phyloP scores from a whole-genome alignment of 2,888 invertebrate species.

The Pterostichus niger region DNA sequence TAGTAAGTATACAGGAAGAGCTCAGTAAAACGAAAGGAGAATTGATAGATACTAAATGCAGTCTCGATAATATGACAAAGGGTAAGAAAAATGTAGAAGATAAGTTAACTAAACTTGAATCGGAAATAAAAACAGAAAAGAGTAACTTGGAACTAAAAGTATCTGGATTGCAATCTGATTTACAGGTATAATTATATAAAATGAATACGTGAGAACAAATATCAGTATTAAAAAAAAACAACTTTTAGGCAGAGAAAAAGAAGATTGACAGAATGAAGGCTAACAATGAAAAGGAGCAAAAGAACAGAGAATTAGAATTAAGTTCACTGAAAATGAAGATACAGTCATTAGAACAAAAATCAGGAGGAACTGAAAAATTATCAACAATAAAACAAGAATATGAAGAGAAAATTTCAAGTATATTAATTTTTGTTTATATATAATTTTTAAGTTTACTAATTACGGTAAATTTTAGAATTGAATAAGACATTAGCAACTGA shows the following conservation, averaged over 20 bases:
- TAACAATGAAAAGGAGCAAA: slow-evolving; percentile 87
- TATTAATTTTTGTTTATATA: slow-evolving; percentile 73
- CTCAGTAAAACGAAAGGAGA: slow-evolving; percentile 75
- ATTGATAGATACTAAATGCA: slow-evolving; percentile 69
- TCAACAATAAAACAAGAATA: slow-evolving; percentile 84
- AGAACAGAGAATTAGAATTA: slow-evolving; percentile 88
- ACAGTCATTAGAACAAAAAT: slow-evolving; percentile 81
- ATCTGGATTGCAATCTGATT: slow-evolving; percentile 81
- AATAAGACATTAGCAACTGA: slow-evolving; percentile 84
- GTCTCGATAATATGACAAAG: slow-evolving; percentile 72
- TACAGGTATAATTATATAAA: slow-evolving; percentile 73
- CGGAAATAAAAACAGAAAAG: slow-evolving; percentile 81
- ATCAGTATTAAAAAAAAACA: slow-evolving; percentile 64
- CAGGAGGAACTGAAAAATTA: slow-evolving; percentile 83
- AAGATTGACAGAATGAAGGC: slow-evolving; percentile 83
- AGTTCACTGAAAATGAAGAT: slow-evolving; percentile 88
- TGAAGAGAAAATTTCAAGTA: slow-evolving; percentile 85
- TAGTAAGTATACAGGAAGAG: slow-evolving; percentile 68
- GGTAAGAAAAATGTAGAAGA: slow-evolving; percentile 74
- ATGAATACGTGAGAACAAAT: slow-evolving; percentile 55
- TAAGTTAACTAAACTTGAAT: slow-evolving; percentile 82
- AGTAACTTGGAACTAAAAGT: slow-evolving; percentile 83
- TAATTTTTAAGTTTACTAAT: no score
- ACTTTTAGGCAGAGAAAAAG: slow-evolving; percentile 81
- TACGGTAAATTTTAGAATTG: slow-evolving; percentile 77